Base-by-base conservation (phyloP, 2,797 vertebrate species). In the Buphagus erythrorhynchus region DNA sequence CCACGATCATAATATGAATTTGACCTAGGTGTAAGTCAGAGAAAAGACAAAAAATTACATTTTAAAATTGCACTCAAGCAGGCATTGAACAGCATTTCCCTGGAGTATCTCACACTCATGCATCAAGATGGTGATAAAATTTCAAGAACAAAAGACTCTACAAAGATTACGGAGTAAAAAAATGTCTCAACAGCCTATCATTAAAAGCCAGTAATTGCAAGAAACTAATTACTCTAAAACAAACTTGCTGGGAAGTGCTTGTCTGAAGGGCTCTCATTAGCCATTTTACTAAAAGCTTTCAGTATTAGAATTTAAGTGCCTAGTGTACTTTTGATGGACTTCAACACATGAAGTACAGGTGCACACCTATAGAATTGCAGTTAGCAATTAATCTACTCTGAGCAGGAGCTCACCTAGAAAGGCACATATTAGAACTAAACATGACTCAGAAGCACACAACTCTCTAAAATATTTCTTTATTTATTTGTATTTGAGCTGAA, bases 401-500 rank as follows among this genome's bases (percentile, higher is more conserved):
- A 87, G n/a, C 5, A 67, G 48, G 55, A 66, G 33, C 35, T 90
- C 86, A 68, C 35, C 36, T 77, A 66, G 35, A 75, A 74, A 90
- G 54, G 45, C 29, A 72, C 28, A 28, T 22, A 33, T 24, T 45
- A 68, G n/a, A 77, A 76, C 46, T 46, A 69, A 58, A 59, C 48
- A 73, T n/a, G 48, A 77, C 72, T 96, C 86, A 82, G 68, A 90
- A 89, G 40, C 24, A 52, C 73, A 66, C 31, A 77, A 8, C 31
- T 51, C 42, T 58, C 11, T 74, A 54, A 65, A 91, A 58, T 63
- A 79, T 45, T 87, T 75, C 31, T 83, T 89, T 68, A 86, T 92
- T 91, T 67, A 86, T 86, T 55, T 71, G 42, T 74, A 40, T 77
- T 83, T 72, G 54, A 88, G 86, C 69, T 93, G 76, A 88, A 95